Evolutionary conservation across 2,113 vertebrate species (phyloP).

Genomic region (Macaca nemestrina): DNA sequence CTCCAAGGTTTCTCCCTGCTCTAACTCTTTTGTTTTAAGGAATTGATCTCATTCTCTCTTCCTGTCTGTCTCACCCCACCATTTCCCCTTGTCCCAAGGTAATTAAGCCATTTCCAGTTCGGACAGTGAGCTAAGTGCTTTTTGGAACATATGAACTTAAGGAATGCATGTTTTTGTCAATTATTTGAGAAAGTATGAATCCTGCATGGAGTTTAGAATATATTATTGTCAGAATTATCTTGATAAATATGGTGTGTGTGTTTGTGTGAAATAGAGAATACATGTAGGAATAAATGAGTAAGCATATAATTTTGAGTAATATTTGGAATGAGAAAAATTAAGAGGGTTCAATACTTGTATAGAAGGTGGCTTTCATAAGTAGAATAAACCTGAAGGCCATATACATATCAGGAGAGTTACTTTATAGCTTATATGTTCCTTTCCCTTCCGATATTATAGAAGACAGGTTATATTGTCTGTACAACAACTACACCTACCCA

Average conservation of each 20-base stretch:
- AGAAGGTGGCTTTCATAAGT: background rate
- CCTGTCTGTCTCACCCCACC: background rate
- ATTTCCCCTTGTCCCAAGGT: background rate
- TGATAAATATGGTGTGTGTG: background rate
- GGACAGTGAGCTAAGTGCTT: conserved; percentile 7
- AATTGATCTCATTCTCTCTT: background rate
- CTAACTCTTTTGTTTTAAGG: background rate
- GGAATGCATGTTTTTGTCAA: background rate
- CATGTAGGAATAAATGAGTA: background rate
- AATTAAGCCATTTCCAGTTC: conserved; percentile 18
- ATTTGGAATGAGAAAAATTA: conserved; percentile 35
- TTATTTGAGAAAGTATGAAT: conserved; percentile 42
- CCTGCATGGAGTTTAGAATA: conserved; percentile 16
- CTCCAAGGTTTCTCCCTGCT: background rate
- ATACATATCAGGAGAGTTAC: background rate
- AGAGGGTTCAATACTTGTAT: background rate
- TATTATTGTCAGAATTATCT: background rate
- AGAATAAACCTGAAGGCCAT: background rate
- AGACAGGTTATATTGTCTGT: background rate
- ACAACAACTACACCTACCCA: background rate
- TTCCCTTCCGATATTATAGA: background rate
- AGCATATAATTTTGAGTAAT: background rate
- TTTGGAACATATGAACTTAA: background rate
- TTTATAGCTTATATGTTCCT: background rate
- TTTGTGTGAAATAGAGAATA: background rate